phyloP scores from a whole-genome alignment of 2,113 vertebrate genomes.

The Prochilodus magdalenae region DNA sequence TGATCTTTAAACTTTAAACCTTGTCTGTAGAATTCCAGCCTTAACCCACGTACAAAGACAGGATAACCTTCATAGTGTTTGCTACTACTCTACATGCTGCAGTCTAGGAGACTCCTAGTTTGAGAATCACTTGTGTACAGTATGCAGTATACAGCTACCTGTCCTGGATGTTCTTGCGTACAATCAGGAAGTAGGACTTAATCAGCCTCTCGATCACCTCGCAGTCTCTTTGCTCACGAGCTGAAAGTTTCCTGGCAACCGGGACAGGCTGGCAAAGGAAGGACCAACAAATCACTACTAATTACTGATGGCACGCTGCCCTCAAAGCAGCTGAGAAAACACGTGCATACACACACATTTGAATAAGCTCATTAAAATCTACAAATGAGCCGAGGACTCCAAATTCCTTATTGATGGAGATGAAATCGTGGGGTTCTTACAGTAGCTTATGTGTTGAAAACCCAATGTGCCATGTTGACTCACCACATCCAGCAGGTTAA shows the following conservation, averaged over 20 bases:
- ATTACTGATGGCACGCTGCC: not conserved
- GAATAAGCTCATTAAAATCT: not conserved
- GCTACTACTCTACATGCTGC: no score
- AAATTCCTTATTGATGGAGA: no score
- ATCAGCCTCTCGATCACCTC: slow-evolving; percentile 98
- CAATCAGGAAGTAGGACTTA: slow-evolving; percentile 98
- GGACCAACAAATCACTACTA: slow-evolving; percentile 4
- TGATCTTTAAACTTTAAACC: no score
- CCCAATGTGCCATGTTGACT: slow-evolving; percentile 27
- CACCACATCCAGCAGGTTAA: slow-evolving; percentile 97
- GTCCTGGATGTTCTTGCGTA: slow-evolving; percentile 99
- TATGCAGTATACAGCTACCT: slow-evolving; percentile 73
- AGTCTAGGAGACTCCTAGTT: no score
- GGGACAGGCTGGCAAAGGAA: slow-evolving; percentile 87
- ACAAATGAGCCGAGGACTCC: no score
- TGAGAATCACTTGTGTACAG: no score
- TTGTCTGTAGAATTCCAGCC: no score
- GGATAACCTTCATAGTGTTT: no score
- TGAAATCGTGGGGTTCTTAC: not conserved
- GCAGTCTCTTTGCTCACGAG: slow-evolving; percentile 95
- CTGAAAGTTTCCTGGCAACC: slow-evolving; percentile 93
- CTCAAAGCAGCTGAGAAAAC: slow-evolving; percentile 11
- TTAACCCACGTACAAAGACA: no score
- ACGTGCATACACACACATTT: not conserved
- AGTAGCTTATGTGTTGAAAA: no score